Conservation (phyloP, 1,140 invertebrate species). For the Diabrotica undecimpunctata region DNA sequence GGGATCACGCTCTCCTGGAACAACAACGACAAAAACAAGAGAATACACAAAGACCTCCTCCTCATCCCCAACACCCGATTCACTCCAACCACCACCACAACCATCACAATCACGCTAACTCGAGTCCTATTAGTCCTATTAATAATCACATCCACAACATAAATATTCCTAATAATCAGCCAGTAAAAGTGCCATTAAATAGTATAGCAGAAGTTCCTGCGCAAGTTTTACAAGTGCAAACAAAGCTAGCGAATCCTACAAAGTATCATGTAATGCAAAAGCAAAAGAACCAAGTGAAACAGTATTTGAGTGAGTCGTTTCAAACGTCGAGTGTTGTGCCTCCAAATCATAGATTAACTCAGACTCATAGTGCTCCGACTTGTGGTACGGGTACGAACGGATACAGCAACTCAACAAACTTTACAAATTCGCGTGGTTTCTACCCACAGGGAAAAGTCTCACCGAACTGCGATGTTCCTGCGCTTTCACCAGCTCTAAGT, state of each 20-base stretch:
- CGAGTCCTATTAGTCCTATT: conserved; percentile 45
- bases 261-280: conserved; percentile 88
- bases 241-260: conserved; percentile 84
- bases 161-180: conserved; percentile 18
- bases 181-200: conserved; percentile 55
- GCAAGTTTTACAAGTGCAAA: conserved; percentile 79
- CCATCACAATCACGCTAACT: background rate
- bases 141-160: background rate
- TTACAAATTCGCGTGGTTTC: conserved; percentile 18
- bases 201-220: conserved; percentile 69
- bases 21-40: conserved; percentile 58
- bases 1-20: conserved; percentile 72
- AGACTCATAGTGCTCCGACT: conserved; percentile 47
- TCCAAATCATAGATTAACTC: conserved; percentile 31
- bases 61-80: conserved; percentile 12
- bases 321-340: conserved; percentile 48
- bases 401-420: conserved; percentile 9
- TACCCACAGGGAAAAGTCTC: conserved; percentile 41
- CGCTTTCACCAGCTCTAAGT: conserved; percentile 67
- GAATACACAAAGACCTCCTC: conserved; percentile 37
- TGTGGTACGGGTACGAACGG: conserved; percentile 14
- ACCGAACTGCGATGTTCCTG: conserved; percentile 54
- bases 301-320: conserved; percentile 78
- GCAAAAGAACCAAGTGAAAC: conserved; percentile 81
- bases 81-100: conserved; percentile 31